Evolutionary conservation across 2,113 vertebrate genomes (phyloP).

Genomic region (Toxotes chatareus): DNA sequence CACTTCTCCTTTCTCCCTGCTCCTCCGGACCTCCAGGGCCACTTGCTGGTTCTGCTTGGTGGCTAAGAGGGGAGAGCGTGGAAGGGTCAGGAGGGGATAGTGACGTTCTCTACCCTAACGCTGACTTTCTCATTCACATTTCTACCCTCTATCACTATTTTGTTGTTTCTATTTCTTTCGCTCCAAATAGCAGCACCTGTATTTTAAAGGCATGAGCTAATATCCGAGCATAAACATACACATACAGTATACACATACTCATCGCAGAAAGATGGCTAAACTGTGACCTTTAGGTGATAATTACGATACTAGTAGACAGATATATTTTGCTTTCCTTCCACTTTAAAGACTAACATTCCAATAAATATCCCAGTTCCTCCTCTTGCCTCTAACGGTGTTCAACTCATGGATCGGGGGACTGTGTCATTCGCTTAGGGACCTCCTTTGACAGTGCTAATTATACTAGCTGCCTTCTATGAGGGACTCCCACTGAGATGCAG

Average conservation of each 20-base stretch:
- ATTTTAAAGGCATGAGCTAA: neutral
- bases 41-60: constrained; percentile 40
- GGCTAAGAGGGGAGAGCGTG: neutral
- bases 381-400: constrained; percentile 10
- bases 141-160: neutral
- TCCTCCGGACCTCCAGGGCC: constrained; percentile 38
- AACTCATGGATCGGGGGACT: constrained; percentile 50
- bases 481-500: constrained; percentile 63
- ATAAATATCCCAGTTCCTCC: constrained; percentile 20
- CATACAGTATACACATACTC: neutral
- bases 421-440: constrained; percentile 58
- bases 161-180: neutral
- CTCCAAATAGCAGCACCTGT: constrained; percentile 8
- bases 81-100: neutral
- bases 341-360: constrained; percentile 2
- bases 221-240: neutral
- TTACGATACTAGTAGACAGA: neutral
- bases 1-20: constrained; percentile 57
- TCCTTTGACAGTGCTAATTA: constrained; percentile 69
- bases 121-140: constrained; percentile 30
- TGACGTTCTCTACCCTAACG: constrained; percentile 20
- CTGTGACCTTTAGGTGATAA: neutral
- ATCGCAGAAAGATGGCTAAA: constrained; percentile 7
- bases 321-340: neutral
- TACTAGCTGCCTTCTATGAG: constrained; percentile 53